These are phyloP conservation scores for Myanophis thanlyinensis DNA, from an alignment of 2,113 vertebrate species.

Conservation along the genomic window DNA sequence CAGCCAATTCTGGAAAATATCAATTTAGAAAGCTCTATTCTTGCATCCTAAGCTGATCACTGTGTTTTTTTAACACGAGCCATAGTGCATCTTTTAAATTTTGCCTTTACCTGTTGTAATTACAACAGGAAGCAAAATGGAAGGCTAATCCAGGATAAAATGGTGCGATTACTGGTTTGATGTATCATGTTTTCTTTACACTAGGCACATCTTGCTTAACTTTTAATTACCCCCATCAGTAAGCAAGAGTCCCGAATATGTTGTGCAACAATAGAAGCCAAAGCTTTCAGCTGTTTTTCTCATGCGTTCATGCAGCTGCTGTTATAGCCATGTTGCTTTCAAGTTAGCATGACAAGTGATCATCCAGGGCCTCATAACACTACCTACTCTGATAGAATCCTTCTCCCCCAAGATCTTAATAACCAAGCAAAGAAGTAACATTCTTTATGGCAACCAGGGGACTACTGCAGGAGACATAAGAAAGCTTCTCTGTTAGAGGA, in stretches of 20 bases:
- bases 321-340: constrained; percentile 3
- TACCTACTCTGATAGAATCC: constrained; percentile 34
- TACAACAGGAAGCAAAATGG: neutral
- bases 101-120: neutral
- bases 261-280: neutral
- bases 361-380: constrained; percentile 20
- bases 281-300: neutral
- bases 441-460: constrained; percentile 38
- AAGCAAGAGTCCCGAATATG: neutral
- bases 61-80: neutral
- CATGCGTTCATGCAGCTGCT: neutral
- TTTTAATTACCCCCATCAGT: neutral
- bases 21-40: neutral
- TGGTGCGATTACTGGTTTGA: neutral
- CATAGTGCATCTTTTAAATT: neutral
- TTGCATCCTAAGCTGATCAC: neutral
- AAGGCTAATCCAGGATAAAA: neutral
- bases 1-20: neutral
- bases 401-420: neutral
- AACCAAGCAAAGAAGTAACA: constrained; percentile 11
- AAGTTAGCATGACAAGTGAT: constrained; percentile 15
- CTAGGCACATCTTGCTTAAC: neutral
- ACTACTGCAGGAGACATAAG: constrained; percentile 44
- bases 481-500: constrained; percentile 48
- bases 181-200: neutral